Evolutionary conservation across 2,888 invertebrate genomes (phyloP), one percentile per base, ranked within the genome.

Genomic region (Melangyna quadrimaculata): DNA sequence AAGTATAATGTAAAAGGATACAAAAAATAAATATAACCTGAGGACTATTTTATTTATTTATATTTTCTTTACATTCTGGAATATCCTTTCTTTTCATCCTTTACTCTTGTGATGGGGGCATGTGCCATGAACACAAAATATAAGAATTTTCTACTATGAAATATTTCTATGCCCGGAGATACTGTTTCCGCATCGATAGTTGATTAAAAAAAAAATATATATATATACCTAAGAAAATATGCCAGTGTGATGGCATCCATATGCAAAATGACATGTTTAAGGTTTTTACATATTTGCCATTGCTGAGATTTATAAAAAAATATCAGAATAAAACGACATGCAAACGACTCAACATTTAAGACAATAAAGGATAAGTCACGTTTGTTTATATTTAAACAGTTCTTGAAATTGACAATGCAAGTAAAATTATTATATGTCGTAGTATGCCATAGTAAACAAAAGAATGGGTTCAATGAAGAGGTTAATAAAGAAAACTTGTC

Each of bases 171-270:
- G 86, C 86, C 81, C 22, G 69, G 57, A 86, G 86, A 78, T 70
- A 86, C 29, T 17, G 70, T 73, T 81, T 84, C 72, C 71, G 69
- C 77, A 63, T 86, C 57, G 81, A 81, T 70, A 81, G 77, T 81
- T 86, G 86, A 86, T 86, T 86, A 81, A 81, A 81, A 86, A 75
- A 81, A 77, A 73, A 65, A 57, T 67, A 59, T 51, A 71, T 69
- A 45, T 14, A 61, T n/a, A n/a, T 5, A 43, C n/a, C n/a, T n/a
- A n/a, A n/a, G n/a, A 17, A 14, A 27, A 63, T 59, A 67, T 73
- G 51, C 45, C 59, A 43, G 43, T 43, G 27, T 59, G 57, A 40
- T 24, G 70, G 48, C 40, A 75, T 65, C 71, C 71, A 48, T 51
- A 35, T 48, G 67, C 35, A 35, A 69, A 75, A 24, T 67, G 71